phyloP scores from a whole-genome alignment of 1,140 invertebrate species.

The Drosophila kohkoa region DNA sequence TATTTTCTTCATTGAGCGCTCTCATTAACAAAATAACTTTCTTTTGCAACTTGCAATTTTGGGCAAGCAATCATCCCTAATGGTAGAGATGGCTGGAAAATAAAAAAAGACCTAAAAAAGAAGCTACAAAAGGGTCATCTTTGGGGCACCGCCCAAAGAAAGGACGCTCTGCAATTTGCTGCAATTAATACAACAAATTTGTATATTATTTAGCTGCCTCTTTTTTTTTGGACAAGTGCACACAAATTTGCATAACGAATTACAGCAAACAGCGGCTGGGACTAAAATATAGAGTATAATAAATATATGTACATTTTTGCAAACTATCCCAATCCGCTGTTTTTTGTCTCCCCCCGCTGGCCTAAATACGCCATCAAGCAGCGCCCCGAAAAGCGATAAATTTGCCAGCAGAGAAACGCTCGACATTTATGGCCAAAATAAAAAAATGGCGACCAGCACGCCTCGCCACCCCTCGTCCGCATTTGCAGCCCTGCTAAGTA shows the following conservation, averaged over 20 bases:
- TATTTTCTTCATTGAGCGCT: no score
- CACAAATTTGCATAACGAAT: slow-evolving; percentile 61
- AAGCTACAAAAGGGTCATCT: background rate
- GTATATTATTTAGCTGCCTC: slow-evolving; percentile 39
- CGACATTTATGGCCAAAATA: slow-evolving; percentile 63
- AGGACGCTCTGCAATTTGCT: slow-evolving; percentile 53
- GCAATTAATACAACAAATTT: slow-evolving; percentile 73
- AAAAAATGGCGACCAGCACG: slow-evolving; percentile 16
- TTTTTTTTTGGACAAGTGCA: slow-evolving; percentile 18
- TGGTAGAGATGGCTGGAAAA: no score
- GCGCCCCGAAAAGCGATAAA: slow-evolving; percentile 70
- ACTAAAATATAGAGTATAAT: slow-evolving; percentile 69
- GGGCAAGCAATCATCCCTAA: no score
- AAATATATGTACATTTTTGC: slow-evolving; percentile 80
- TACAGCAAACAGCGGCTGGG: slow-evolving; percentile 7
- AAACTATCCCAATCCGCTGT: background rate
- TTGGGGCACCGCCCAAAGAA: background rate
- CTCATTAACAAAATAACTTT: no score
- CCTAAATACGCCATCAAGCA: slow-evolving; percentile 23
- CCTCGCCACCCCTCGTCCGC: background rate
- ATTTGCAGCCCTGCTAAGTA: background rate
- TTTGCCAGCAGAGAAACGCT: slow-evolving; percentile 68
- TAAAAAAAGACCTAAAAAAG: background rate
- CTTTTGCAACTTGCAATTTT: no score
- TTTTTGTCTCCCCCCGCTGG: background rate